A percentile compares a stretch with the other conserved stretches of the same genome.
These are phyloP conservation scores for Haplochromis vanheusdeni DNA, from an alignment of 2,113 vertebrate species.

Conservation along the genomic window DNA sequence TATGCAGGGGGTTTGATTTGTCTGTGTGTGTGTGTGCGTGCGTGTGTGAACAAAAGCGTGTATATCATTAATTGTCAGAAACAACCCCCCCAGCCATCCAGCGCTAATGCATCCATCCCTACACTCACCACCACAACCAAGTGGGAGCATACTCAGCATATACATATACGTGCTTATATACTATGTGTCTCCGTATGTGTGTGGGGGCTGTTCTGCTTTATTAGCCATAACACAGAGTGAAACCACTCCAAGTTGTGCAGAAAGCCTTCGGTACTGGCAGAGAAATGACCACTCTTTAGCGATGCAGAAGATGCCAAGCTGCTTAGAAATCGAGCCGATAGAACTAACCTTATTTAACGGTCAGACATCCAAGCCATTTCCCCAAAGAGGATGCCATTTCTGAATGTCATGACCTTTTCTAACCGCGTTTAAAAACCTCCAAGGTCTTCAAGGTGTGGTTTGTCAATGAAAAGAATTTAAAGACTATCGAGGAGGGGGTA, in stretches of 20 bases:
- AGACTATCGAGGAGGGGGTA: background rate
- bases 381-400: constrained; percentile 68
- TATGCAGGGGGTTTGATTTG: background rate
- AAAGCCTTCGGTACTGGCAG: background rate
- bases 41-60: background rate
- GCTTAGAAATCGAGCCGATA: constrained; percentile 41
- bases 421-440: constrained; percentile 63
- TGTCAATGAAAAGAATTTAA: constrained; percentile 57
- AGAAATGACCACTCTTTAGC: background rate
- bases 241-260: background rate
- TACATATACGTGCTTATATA: background rate
- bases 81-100: background rate
- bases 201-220: background rate
- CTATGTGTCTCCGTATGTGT: background rate
- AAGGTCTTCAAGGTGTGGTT: constrained; percentile 58
- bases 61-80: constrained; percentile 37
- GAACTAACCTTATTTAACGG: constrained; percentile 59
- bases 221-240: background rate
- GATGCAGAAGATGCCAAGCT: background rate
- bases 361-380: constrained; percentile 41
- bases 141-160: background rate
- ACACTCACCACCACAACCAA: background rate
- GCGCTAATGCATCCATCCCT: constrained; percentile 10
- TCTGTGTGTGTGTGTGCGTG: background rate
- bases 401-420: constrained; percentile 72